Evolutionary conservation across 2,888 invertebrate species (phyloP), one percentile per base, ranked within the genome.

Genomic region (Tetragonisca angustula): DNA sequence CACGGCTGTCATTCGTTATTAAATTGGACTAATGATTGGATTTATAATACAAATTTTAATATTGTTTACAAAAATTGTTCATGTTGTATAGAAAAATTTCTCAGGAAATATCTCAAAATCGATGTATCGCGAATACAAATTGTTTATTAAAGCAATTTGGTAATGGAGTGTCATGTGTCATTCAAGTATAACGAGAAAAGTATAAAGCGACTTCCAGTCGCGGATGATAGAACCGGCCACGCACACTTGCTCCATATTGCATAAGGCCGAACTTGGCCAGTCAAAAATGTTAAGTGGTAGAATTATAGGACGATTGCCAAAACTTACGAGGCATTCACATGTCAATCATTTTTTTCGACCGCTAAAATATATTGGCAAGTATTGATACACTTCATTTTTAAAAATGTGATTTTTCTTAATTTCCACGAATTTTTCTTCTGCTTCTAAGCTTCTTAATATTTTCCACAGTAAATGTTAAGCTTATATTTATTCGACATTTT

Each of bases 231-330:
- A 79, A 83, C 84, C 61, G 82, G 71, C 67, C 76, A 73, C 79
- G 76, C 83, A 82, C 88, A 77, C 64, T 81, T 81, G 74, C 75
- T 88, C 78, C 85, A 92, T 91, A 92, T 93, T 92, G 92, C 92
- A 76, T 91, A 92, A 92, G 91, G 88, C 79, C 87, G 84, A 81
- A 78, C 85, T 85, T 81, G 87, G 85, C 89, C 81, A 85, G 84
- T 85, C 83, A 89, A 93, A 92, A 91, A 94, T 94, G 94, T 92
- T 94, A 87, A 92, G 92, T 85, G 90, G 93, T 73, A 92, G 92
- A 91, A 89, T 92, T 80, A 91, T 93, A 86, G 92, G 93, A 81
- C 92, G 91, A 86, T 87, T 94, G 82, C 91, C 93, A 70, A 93
- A 91, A 91, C 92, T 94, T 79, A 89, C 92, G 36, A 90, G 91